phyloP scores from a whole-genome alignment of 2,888 invertebrate genomes.

The Galeopsomyia nigrocyanea region DNA sequence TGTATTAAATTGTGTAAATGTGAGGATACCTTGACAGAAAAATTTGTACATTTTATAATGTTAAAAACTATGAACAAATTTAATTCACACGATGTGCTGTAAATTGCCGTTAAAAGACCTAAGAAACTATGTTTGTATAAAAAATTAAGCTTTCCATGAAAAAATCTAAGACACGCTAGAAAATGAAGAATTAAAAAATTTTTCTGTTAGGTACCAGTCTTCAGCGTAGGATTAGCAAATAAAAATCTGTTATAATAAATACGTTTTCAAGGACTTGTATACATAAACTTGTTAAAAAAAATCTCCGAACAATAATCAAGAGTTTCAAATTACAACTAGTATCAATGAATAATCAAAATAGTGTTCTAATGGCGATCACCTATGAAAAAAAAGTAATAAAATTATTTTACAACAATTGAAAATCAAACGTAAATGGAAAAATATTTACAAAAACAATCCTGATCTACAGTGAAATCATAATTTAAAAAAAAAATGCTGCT shows the following conservation, averaged over 20 bases:
- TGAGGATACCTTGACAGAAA: slow-evolving; percentile 44
- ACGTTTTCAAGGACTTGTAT: not conserved
- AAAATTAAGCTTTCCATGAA: slow-evolving; percentile 34
- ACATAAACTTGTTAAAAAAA: no score
- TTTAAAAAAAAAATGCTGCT: no score
- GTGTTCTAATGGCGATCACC: no score
- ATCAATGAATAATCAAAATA: no score
- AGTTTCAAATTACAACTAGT: no score
- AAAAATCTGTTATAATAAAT: slow-evolving; percentile 26
- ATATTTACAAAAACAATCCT: no score
- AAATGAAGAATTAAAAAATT: slow-evolving; percentile 40
- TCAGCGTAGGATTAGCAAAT: slow-evolving; percentile 27
- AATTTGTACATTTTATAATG: slow-evolving; percentile 43
- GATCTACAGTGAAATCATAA: no score
- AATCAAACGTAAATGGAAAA: no score
- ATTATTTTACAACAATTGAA: not conserved
- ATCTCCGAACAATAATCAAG: no score
- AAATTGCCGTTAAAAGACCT: slow-evolving; percentile 34
- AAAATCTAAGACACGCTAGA: slow-evolving; percentile 24
- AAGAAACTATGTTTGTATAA: slow-evolving; percentile 37
- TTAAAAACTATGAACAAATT: slow-evolving; percentile 41
- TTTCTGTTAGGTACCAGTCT: slow-evolving; percentile 45
- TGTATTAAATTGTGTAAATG: slow-evolving; percentile 30
- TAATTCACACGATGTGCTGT: slow-evolving; percentile 38
- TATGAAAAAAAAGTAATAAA: not conserved